Conservation (phyloP, 2,888 invertebrate genomes). For the Gisinianus flammeolus region DNA sequence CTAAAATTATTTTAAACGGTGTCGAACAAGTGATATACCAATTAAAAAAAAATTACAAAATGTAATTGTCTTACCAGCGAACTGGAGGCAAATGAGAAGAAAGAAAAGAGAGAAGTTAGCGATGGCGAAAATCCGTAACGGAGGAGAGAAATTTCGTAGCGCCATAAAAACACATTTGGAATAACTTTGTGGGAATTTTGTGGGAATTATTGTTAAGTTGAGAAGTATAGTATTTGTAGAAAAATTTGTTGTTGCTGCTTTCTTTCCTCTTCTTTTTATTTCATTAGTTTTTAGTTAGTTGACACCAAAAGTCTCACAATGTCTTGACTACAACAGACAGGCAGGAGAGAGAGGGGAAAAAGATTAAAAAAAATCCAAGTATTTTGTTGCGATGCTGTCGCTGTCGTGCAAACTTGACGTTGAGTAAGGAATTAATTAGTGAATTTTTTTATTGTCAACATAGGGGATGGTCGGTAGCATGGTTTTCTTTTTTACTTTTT, state of each 20-base stretch:
- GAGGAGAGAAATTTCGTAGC: slow-evolving; percentile 55
- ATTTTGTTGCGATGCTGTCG: too few species aligned
- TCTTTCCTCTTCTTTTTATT: not conserved
- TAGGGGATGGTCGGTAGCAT: not conserved
- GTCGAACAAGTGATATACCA: not conserved
- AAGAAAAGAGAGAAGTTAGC: slow-evolving; percentile 53
- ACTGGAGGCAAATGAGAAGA: slow-evolving; percentile 46
- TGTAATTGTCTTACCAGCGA: slow-evolving; percentile 52
- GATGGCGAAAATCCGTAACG: slow-evolving; percentile 58
- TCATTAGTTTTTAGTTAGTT: not conserved
- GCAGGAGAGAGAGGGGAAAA: too few species aligned
- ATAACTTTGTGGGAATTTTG: slow-evolving; percentile 11
- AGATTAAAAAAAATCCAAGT: too few species aligned
- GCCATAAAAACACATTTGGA: slow-evolving; percentile 59
- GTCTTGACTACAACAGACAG: not conserved
- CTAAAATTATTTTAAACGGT: too few species aligned
- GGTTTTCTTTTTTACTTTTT: not conserved
- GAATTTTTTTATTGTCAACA: too few species aligned
- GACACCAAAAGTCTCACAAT: not conserved
- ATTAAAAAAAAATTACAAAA: not conserved
- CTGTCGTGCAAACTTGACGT: too few species aligned
- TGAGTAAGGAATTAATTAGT: too few species aligned
- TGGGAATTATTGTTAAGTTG: not conserved
- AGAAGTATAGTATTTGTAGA: too few species aligned
- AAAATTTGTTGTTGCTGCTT: not conserved